These are phyloP conservation scores for Scaptomyza tumidula DNA, from an alignment of 2,888 invertebrate species.

Conservation along the genomic window DNA sequence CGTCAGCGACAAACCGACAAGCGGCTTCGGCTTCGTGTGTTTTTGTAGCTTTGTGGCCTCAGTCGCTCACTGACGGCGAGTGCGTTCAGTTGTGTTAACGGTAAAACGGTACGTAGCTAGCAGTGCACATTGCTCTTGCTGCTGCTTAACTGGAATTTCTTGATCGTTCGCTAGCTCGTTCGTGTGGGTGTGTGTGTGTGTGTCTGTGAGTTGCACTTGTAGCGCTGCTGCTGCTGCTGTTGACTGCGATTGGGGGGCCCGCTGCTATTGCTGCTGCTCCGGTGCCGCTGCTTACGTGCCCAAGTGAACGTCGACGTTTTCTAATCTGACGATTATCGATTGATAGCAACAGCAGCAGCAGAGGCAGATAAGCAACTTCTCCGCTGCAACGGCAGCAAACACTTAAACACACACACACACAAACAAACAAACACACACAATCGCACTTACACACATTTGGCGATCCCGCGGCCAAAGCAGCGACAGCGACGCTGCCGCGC, in stretches of 20 bases:
- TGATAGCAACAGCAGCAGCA: conserved; percentile 60
- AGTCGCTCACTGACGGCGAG: conserved; percentile 61
- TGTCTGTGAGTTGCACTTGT: conserved; percentile 69
- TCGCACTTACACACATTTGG: conserved; percentile 9
- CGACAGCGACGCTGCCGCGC: conserved; percentile 57
- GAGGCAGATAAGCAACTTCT: conserved; percentile 54
- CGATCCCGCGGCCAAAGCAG: conserved; percentile 47
- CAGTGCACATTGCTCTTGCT: conserved; percentile 32
- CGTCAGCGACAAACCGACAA: conserved; percentile 54
- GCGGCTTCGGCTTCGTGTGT: conserved; percentile 52
- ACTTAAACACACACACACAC: conserved; percentile 7
- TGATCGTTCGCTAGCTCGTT: conserved; percentile 60
- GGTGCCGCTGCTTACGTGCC: conserved; percentile 61
- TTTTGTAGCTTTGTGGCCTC: conserved; percentile 59
- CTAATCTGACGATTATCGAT: conserved; percentile 78
- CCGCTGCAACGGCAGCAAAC: conserved; percentile 41
- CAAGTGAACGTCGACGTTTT: conserved; percentile 74
- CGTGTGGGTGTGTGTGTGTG: conserved; percentile 31
- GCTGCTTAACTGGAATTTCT: conserved; percentile 73
- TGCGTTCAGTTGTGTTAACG: conserved; percentile 67
- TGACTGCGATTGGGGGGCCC: conserved; percentile 39
- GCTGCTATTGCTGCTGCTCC: conserved; percentile 13
- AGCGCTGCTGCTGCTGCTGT: conserved; percentile 67
- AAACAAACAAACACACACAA: conserved; percentile 3
- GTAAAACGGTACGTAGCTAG: conserved; percentile 46